Evolutionary conservation across 2,797 vertebrate species (phyloP), one percentile per base, ranked within the genome.

Genomic region (Orientallactaga sibirica): DNA sequence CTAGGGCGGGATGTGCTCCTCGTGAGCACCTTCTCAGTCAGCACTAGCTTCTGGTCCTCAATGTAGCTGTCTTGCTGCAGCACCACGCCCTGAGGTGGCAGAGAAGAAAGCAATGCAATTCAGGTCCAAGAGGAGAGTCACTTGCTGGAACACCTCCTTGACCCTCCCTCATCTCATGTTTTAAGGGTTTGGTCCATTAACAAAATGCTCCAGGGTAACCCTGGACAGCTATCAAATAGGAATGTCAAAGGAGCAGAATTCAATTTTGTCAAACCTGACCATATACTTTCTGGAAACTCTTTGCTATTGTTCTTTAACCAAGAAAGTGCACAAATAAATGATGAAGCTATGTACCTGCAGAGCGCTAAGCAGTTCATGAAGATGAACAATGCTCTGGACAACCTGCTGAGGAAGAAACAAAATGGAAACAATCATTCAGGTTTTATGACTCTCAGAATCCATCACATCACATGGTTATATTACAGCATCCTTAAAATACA

Each of bases 1-100:
- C 98, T 97, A 22, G 99, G 99, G 18, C 99, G 98, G 0, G 98
- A 98, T 6, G 97, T 96, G 86, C 97, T 96, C 2, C 98, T 98
- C 0, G 97, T 98, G 33, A 98, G 88, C 0, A 98, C 97, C 83
- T 98, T 98, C 98, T 99, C 99, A 0, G 95, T 99, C 96, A 99
- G 98, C 88, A 98, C 98, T 98, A 99, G 98, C 76, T 99, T 99
- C 98, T 99, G 99, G 95, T 99, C 99, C 97, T 99, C 99, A 0
- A 99, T 99, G 97, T 99, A 99, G 20, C 99, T 99, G 98, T 99
- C 99, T 97, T 99, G 99, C 97, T 99, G 99, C 33, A 99, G 98
- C 92, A 99, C 99, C 18, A 99, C 99, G 0, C 98, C 99, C 99
- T 99, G 94, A 2, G 9, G 79, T 43, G 64, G 48, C 27, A 86